A percentile compares a stretch with the other conserved stretches of the same genome.
These are phyloP conservation scores for Orycteropus afer DNA, from an alignment of 2,113 vertebrate genomes.

Conservation along the genomic window DNA sequence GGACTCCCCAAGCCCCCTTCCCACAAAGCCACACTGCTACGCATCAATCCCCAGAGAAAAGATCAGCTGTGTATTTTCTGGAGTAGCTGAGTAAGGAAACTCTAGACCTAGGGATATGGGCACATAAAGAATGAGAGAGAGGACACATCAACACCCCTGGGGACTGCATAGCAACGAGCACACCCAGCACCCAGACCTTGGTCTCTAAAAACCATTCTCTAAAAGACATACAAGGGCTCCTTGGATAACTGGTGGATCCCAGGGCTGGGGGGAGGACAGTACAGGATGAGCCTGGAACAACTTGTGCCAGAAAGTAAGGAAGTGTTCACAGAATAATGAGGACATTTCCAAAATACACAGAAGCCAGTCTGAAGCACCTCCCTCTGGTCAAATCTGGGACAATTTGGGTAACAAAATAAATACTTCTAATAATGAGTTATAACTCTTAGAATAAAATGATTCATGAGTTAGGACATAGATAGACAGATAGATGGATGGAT, in stretches of 20 bases:
- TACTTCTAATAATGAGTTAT: not conserved
- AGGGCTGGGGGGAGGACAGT: not conserved
- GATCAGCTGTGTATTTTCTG: not conserved
- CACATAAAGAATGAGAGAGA: not conserved
- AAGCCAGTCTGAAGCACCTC: not conserved
- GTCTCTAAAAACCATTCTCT: not conserved
- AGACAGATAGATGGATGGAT: not conserved
- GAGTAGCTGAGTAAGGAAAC: not conserved
- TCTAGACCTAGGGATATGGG: not conserved
- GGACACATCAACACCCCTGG: not conserved
- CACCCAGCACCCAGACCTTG: not conserved
- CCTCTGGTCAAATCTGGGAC: not conserved
- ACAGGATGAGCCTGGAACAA: not conserved
- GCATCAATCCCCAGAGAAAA: not conserved
- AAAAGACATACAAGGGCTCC: not conserved
- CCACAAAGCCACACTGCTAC: not conserved
- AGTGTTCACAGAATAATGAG: not conserved
- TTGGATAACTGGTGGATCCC: not conserved
- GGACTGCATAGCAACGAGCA: not conserved
- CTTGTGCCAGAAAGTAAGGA: not conserved
- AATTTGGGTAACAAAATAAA: not conserved
- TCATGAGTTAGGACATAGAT: not conserved
- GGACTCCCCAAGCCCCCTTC: not conserved
- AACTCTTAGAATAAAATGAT: not conserved
- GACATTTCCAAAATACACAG: not conserved